Evolutionary conservation across 2,888 invertebrate species (phyloP).

Genomic region (Andrena minutula): DNA sequence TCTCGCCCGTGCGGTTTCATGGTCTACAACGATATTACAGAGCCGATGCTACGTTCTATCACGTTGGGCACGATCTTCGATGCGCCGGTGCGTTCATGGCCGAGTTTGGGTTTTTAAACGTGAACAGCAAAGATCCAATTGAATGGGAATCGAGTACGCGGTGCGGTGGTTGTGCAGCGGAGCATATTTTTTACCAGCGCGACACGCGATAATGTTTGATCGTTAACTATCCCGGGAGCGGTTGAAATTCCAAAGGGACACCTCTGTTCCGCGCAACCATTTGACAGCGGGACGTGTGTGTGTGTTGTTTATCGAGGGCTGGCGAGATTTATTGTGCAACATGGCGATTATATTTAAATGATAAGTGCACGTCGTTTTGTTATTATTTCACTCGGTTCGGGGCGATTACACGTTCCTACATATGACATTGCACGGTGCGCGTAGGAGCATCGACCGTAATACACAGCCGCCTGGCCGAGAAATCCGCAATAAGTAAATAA

Average conservation of each 20-base stretch:
- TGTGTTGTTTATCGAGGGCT: slow-evolving; percentile 45
- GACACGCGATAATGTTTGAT: slow-evolving; percentile 22
- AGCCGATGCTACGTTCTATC: not conserved
- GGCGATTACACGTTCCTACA: not conserved
- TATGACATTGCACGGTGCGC: not conserved
- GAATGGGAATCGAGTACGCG: slow-evolving; percentile 31
- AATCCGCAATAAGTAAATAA: not conserved
- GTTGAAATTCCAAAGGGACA: not conserved
- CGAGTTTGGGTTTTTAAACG: slow-evolving; percentile 48
- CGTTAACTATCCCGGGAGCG: slow-evolving; percentile 2
- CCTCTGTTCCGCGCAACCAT: not conserved
- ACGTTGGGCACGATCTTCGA: slow-evolving; percentile 14
- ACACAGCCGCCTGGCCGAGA: not conserved
- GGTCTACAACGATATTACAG: not conserved
- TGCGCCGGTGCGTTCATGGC: slow-evolving; percentile 36
- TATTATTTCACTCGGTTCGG: slow-evolving; percentile 32
- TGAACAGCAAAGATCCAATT: slow-evolving; percentile 45
- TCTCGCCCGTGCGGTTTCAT: not conserved
- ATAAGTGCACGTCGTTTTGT: slow-evolving; percentile 52
- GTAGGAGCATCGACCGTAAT: not conserved
- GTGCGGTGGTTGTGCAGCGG: slow-evolving; percentile 17
- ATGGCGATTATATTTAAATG: slow-evolving; percentile 62
- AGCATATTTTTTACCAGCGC: slow-evolving; percentile 33
- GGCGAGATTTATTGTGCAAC: slow-evolving; percentile 46
- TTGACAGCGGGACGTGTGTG: slow-evolving; percentile 19